phyloP scores from a whole-genome alignment of 1,140 invertebrate genomes.

The Pogonus chalceus region DNA sequence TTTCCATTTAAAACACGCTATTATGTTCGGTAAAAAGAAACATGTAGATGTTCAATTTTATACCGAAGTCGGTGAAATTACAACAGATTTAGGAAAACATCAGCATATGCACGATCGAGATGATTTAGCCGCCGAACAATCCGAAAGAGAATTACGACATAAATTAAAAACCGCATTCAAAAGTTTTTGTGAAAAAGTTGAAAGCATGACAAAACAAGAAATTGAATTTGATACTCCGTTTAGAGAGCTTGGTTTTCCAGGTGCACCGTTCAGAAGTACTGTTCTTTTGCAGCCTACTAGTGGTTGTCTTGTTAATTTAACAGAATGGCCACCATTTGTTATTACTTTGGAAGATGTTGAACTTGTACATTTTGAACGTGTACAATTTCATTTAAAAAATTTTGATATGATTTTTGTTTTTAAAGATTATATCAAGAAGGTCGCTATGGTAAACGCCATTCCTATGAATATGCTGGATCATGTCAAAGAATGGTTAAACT shows the following conservation, averaged over 20 bases:
- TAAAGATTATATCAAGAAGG: conserved; percentile 93
- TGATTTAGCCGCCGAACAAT: conserved; percentile 96
- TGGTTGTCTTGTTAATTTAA: conserved; percentile 91
- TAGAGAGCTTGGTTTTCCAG: conserved; percentile 93
- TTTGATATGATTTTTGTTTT: conserved; percentile 99
- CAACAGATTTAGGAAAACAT: conserved; percentile 97
- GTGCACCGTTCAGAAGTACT: conserved; percentile 94
- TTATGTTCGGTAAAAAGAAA: conserved; percentile 99
- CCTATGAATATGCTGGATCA: conserved; percentile 98
- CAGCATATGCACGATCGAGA: conserved; percentile 99
- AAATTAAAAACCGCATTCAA: conserved; percentile 97
- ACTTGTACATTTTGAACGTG: conserved; percentile 96
- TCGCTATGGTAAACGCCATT: conserved; percentile 93
- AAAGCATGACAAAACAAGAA: conserved; percentile 90
- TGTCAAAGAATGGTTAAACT: conserved; percentile 97
- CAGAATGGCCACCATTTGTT: conserved; percentile 98
- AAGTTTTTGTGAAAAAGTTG: conserved; percentile 97
- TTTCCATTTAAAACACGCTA: conserved; percentile 97
- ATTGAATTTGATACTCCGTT: conserved; percentile 99
- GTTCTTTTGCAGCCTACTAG: conserved; percentile 95
- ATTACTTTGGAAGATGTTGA: conserved; percentile 96
- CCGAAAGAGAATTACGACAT: conserved; percentile 90
- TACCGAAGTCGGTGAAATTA: conserved; percentile 99
- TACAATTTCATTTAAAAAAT: conserved; percentile 97
- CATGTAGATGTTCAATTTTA: conserved; percentile 99